Percentiles rank a stretch among this genome's conserved stretches.
These are phyloP conservation scores for Drosophila affinis DNA, from an alignment of 2,888 invertebrate genomes.

Conservation along the genomic window DNA sequence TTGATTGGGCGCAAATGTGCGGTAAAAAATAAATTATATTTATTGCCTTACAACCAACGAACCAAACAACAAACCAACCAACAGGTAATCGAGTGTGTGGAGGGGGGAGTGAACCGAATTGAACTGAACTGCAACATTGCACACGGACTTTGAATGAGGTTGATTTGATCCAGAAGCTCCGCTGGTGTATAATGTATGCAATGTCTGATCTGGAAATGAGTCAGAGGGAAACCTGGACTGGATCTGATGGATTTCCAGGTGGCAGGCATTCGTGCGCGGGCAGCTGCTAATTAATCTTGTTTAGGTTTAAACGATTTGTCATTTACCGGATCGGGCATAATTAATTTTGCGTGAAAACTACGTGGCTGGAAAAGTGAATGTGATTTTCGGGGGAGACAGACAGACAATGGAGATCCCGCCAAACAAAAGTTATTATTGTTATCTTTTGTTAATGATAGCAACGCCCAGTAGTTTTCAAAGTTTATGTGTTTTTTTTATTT, in stretches of 20 bases:
- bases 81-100: conserved; percentile 20
- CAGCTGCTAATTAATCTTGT: conserved; percentile 74
- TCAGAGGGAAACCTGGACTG: conserved; percentile 26
- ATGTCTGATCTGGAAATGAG: conserved; percentile 23
- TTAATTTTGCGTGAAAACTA: conserved; percentile 61
- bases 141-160: conserved; percentile 14
- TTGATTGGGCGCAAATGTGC: conserved; percentile 68
- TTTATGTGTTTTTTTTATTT: conserved; percentile 30
- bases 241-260: conserved; percentile 50
- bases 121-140: conserved; percentile 4
- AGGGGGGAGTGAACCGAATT: conserved; percentile 13
- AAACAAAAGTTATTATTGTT: conserved; percentile 62
- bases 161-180: conserved; percentile 22
- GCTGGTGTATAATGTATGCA: no score
- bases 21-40: conserved; percentile 64
- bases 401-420: conserved; percentile 70
- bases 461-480: conserved; percentile 52
- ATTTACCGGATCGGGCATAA: conserved; percentile 56
- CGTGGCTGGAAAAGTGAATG: conserved; percentile 66
- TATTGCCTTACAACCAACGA: conserved; percentile 45
- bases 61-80: not conserved
- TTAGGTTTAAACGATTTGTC: conserved; percentile 69
- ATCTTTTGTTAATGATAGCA: conserved; percentile 73
- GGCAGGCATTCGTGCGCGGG: conserved; percentile 29
- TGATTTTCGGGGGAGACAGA: conserved; percentile 39